These are phyloP conservation scores for Adelges cooleyi DNA, from an alignment of 1,140 invertebrate species.

Conservation along the genomic window DNA sequence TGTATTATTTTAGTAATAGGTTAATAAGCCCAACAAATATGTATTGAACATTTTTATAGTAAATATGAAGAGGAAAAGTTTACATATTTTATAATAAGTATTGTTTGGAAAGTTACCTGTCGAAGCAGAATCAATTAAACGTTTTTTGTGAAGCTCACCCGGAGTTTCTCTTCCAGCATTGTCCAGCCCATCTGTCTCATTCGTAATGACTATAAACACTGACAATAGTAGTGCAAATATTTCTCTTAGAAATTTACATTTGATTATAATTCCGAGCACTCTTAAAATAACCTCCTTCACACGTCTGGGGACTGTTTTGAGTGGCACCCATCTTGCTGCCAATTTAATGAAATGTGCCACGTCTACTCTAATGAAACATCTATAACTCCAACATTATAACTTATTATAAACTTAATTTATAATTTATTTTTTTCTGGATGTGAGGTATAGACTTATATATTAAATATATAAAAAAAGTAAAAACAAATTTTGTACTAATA, in stretches of 20 bases:
- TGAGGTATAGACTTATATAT: no score
- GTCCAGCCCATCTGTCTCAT: background rate
- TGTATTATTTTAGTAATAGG: no score
- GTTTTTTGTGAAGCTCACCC: background rate
- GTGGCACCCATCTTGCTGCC: background rate
- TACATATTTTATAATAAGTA: no score
- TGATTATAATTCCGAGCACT: background rate
- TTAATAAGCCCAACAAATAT: no score
- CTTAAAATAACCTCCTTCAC: background rate
- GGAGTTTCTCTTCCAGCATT: background rate
- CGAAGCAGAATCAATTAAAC: background rate
- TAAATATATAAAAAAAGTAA: no score
- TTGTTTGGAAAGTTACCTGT: background rate
- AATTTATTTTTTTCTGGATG: no score
- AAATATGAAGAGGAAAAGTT: no score
- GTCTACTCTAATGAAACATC: background rate
- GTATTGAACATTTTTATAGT: no score
- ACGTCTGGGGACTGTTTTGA: background rate
- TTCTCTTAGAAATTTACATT: background rate
- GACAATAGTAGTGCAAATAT: background rate
- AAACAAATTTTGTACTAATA: no score
- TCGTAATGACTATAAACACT: background rate
- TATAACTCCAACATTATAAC: no score
- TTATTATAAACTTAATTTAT: no score
- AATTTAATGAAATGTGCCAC: background rate